Evolutionary conservation across 1,140 invertebrate species (phyloP).

Genomic region (Drosophila novamexicana): DNA sequence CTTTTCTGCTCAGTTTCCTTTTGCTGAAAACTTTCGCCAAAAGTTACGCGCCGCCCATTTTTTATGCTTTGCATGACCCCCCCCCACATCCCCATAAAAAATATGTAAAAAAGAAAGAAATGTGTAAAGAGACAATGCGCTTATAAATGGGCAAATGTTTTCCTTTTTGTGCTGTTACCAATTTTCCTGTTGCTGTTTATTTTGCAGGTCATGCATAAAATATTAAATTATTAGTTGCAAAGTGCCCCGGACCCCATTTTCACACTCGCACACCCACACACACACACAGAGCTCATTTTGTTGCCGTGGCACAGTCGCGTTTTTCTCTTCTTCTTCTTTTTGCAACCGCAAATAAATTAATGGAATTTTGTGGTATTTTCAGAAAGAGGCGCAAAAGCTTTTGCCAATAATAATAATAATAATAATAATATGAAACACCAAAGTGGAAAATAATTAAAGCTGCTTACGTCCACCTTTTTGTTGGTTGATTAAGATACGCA

Average conservation of each 20-base stretch:
- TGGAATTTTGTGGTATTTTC: conserved; percentile 50
- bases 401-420: conserved; percentile 23
- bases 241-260: conserved; percentile 33
- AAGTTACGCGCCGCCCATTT: conserved; percentile 57
- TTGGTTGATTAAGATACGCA: conserved; percentile 27
- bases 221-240: conserved; percentile 81
- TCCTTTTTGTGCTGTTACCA: conserved; percentile 37
- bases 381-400: conserved; percentile 23
- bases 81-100: conserved; percentile 7
- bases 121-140: conserved; percentile 48
- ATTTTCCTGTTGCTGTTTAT: conserved; percentile 65
- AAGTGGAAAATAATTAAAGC: conserved; percentile 47
- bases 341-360: conserved; percentile 56
- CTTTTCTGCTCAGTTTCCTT: conserved; percentile 77
- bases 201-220: conserved; percentile 79
- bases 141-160: conserved; percentile 48
- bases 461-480: conserved; percentile 34
- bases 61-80: conserved; percentile 40
- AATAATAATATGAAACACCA: conserved; percentile 15
- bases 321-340: conserved; percentile 3
- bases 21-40: conserved; percentile 58
- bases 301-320: conserved; percentile 20
- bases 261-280: neutral
- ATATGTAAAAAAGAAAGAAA: conserved; percentile 17
- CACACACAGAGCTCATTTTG: conserved; percentile 32